Base-by-base conservation (phyloP, 1,140 invertebrate species). In the Eufriesea mexicana region DNA sequence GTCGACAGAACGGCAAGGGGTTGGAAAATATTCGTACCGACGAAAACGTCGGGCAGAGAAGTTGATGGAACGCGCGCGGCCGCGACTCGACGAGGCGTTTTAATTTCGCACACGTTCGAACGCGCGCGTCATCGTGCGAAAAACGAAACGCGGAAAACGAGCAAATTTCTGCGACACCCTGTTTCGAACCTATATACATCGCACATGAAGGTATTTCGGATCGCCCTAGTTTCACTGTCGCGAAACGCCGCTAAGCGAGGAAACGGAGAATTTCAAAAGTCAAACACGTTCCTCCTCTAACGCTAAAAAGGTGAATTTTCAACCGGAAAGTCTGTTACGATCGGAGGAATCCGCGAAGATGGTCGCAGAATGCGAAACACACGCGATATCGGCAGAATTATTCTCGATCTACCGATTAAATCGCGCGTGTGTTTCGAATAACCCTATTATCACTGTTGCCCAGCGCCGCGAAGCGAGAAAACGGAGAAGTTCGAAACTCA, bases 71-170 rank as follows among this genome's bases (percentile, higher is more conserved):
- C 28, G 18, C 47, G 12, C 23, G 64, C 14, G 2, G n/a, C 49
- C 12, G 42, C 67, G 55, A 51, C 55, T 49, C 20, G 78, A 62
- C 78, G 68, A 73, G 78, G 47, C 47, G 78, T 80, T 80, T 80
- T 80, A 80, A 74, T 80, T 80, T 73, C 57, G 28, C n/a, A 23
- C 78, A 35, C 57, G 76, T 70, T 70, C 64, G 35, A 79, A 79
- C 51, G 47, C 28, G 57, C 57, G 57, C 68, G 68, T 25, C 78
- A 82, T 57, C n/a, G 51, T 66, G 20, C 45, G 57, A 67, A 79
- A 67, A 75, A 57, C 35, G 20, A 49, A 81, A 54, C 47, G 59
- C 7, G n/a, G 51, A 51, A 51, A 54, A 25, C 49, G 59, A 66
- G 59, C 61, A 81, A 66, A 57, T 75, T 75, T 57, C 72, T 75